Conservation (phyloP, 2,797 vertebrate species). For the Manis javanica region DNA sequence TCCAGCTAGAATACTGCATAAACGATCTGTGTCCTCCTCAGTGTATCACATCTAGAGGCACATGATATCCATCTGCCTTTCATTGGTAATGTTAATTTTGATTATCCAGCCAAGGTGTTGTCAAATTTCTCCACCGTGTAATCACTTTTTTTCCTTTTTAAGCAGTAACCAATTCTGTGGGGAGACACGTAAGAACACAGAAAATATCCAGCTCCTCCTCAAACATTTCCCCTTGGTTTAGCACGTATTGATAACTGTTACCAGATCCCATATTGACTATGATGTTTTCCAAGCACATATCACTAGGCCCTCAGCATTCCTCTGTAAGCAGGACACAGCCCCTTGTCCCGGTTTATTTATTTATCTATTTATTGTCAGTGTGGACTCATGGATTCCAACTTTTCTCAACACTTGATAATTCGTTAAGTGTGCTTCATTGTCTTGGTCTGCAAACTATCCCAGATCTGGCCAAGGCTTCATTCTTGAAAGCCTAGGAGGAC, state of each 20-base stretch:
- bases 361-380: background rate
- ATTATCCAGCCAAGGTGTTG: background rate
- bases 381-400: background rate
- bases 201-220: background rate
- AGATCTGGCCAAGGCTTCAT: background rate
- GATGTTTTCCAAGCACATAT: background rate
- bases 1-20: background rate
- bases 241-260: background rate
- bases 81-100: background rate
- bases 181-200: background rate
- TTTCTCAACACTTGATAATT: background rate
- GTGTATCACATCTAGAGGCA: background rate
- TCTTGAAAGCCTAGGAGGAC: conserved; percentile 19
- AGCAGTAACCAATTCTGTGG: background rate
- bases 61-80: background rate
- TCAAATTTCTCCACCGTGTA: background rate
- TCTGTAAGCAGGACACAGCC: background rate
- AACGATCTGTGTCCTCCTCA: background rate
- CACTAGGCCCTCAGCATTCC: background rate
- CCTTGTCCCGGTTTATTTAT: background rate
- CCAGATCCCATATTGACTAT: background rate
- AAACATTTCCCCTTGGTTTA: background rate
- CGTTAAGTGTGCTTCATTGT: background rate
- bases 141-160: background rate
- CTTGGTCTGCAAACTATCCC: background rate